Conservation (phyloP, 2,797 vertebrate species). For the Oophaga sylvatica region DNA sequence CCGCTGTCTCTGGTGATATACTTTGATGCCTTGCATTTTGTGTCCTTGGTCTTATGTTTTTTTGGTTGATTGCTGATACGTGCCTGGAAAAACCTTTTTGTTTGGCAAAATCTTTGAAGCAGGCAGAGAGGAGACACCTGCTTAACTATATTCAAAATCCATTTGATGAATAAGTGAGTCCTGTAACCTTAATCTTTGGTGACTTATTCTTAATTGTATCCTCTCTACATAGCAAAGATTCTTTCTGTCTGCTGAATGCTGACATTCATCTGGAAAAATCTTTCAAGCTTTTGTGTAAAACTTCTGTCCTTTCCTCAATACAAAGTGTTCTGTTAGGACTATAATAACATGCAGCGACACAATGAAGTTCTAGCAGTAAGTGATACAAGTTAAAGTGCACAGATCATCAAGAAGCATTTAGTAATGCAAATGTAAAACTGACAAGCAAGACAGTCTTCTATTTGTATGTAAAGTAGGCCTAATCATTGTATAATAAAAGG, state of each 20-base stretch:
- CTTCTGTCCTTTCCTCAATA: constrained; percentile 10
- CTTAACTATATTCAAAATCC: background rate
- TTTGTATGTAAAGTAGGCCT: too few relatives aligned
- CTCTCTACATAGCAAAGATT: constrained; percentile 12
- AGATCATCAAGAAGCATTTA: background rate
- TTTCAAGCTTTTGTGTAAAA: constrained; percentile 9
- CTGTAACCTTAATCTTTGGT: constrained; percentile 11
- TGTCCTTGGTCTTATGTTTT: too few relatives aligned
- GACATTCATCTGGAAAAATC: constrained; percentile 12
- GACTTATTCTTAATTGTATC: constrained; percentile 17
- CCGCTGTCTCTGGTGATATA: too few relatives aligned
- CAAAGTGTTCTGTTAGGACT: background rate
- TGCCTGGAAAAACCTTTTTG: background rate
- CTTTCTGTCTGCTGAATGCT: constrained; percentile 13
- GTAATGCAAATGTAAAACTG: too few relatives aligned
- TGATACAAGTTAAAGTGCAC: background rate
- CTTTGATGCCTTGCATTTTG: too few relatives aligned
- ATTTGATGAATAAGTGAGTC: background rate
- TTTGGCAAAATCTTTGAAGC: background rate
- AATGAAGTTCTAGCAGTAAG: background rate
- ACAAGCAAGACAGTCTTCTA: too few relatives aligned
- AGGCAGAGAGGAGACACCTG: background rate
- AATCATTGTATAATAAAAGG: too few relatives aligned
- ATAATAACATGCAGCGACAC: background rate
- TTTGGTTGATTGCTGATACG: too few relatives aligned